A percentile compares a stretch with the other conserved stretches of the same genome.
These are phyloP conservation scores for Fragum sueziense DNA, from an alignment of 2,888 invertebrate genomes.

Conservation along the genomic window DNA sequence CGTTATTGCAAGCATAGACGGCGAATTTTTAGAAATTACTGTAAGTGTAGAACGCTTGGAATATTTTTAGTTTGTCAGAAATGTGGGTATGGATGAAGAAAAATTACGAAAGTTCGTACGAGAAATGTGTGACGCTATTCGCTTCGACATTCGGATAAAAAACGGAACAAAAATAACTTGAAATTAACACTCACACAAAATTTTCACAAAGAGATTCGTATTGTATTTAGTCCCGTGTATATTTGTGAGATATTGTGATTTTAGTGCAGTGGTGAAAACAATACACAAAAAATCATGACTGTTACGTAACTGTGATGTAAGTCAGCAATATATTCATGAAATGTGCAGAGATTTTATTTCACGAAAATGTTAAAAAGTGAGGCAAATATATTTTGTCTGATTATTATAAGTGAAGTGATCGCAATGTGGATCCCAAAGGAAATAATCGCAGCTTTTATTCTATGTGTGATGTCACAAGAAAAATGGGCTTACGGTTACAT, in stretches of 20 bases:
- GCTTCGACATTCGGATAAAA: neutral
- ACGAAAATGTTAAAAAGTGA: neutral
- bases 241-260: constrained; percentile 1
- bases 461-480: no score
- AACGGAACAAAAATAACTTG: neutral
- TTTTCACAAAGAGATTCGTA: constrained; percentile 3
- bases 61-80: constrained; percentile 78
- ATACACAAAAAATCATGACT: neutral
- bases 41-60: constrained; percentile 79
- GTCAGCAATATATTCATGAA: neutral
- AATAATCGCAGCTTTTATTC: neutral
- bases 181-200: no score
- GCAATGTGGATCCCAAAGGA: neutral
- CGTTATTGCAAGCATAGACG: constrained; percentile 75
- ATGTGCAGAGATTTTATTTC: neutral
- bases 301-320: neutral
- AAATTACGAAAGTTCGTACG: neutral
- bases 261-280: neutral
- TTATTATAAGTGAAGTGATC: neutral
- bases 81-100: constrained; percentile 70
- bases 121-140: neutral
- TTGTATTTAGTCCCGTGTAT: constrained; percentile 15
- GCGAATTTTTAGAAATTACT: constrained; percentile 75
- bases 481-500: no score
- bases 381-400: neutral